Evolutionary conservation across 2,888 invertebrate species (phyloP), one percentile per base, ranked within the genome.

Genomic region (Napeogenes sylphis): DNA sequence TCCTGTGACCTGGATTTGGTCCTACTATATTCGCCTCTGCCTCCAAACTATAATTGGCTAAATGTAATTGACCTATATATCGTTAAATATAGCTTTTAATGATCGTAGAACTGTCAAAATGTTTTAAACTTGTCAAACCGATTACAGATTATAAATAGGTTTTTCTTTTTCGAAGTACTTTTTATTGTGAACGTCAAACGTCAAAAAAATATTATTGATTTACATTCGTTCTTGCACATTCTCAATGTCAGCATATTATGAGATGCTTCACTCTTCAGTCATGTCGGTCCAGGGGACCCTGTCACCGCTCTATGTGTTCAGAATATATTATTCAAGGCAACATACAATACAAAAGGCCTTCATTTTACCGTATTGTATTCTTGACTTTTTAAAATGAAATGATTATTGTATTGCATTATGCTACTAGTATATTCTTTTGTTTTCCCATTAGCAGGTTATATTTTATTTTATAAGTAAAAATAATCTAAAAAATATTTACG

Each of bases 161-260:
- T 12, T 42, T 42, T 12, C 8, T 42, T 35, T 30, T 33, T 32
- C 21, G 21, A 21, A 21, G 21, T 21, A 21, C 14, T 35, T 58
- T 12, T 38, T 38, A n/a, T n/a, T n/a, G n/a, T 58, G 13, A 51
- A 12, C 51, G 10, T 21, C 13, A 33, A 35, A 47, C 47, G 42
- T 62, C 12, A 45, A 30, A 53, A n/a, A 62, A 59, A 30, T 59
- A 58, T 47, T 14, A 47, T 47, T 47, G 32, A 81, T 85, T 84
- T 80, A 74, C 77, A 84, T 84, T 80, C 83, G 75, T 68, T 70
- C 67, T 72, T 76, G 75, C 74, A 69, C 70, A 63, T 70, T 71
- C 62, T 82, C 87, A 85, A 85, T 84, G 87, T 77, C 84, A 72
- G 66, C 72, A 74, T 75, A 78, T 79, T 79, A 80, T 81, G 75